Evolutionary conservation across 2,113 vertebrate genomes (phyloP).

Genomic region (Regulus satrapa): DNA sequence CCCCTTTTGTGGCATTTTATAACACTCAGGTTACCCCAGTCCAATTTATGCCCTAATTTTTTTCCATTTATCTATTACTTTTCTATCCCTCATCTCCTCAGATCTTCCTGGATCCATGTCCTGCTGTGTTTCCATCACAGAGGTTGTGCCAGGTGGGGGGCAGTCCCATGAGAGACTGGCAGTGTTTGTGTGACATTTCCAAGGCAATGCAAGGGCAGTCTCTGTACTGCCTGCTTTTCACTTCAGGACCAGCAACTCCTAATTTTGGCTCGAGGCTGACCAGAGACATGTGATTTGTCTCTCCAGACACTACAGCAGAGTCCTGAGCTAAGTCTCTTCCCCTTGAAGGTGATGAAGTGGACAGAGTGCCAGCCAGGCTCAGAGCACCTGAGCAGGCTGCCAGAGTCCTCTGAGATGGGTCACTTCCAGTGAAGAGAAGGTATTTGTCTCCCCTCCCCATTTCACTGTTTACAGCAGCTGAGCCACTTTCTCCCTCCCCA

Average conservation of each 20-base stretch:
- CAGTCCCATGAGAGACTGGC: not conserved
- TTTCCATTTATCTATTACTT: not conserved
- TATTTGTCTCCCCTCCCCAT: not conserved
- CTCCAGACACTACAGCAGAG: not conserved
- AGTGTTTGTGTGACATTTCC: not conserved
- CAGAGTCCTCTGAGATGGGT: not conserved
- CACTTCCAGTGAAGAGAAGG: not conserved
- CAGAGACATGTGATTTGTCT: not conserved
- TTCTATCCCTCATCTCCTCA: not conserved
- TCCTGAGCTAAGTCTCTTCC: not conserved
- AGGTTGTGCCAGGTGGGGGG: not conserved
- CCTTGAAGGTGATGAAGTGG: not conserved
- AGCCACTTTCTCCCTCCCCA: not conserved
- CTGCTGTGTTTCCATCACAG: not conserved
- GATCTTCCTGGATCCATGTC: not conserved
- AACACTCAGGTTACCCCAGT: not conserved
- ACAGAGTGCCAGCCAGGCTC: not conserved
- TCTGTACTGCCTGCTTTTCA: not conserved
- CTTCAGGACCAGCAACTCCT: not conserved
- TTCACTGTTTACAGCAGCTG: not conserved
- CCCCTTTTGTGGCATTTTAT: not conserved
- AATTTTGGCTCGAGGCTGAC: not conserved
- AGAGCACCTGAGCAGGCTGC: not conserved
- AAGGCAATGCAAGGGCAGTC: not conserved
- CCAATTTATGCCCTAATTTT: not conserved